phyloP scores from a whole-genome alignment of 2,888 invertebrate genomes.

The Cantharis nigra region DNA sequence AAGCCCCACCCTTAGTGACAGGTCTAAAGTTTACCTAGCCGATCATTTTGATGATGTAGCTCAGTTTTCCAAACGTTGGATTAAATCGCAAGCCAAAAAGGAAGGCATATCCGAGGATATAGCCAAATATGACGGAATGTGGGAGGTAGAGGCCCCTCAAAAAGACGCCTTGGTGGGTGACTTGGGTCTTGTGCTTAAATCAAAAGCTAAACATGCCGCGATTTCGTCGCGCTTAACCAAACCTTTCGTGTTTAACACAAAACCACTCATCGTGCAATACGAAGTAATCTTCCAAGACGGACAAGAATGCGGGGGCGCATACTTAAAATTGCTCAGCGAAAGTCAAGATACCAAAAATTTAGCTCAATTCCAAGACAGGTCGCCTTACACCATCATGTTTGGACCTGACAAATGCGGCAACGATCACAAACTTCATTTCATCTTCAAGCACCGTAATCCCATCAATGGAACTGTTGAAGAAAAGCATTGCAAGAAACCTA shows the following conservation, averaged over 20 bases:
- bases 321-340: conserved; percentile 87
- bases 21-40: conserved; percentile 71
- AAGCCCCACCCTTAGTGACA: conserved; percentile 69
- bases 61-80: conserved; percentile 79
- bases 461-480: conserved; percentile 86
- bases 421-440: conserved; percentile 89
- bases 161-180: conserved; percentile 79
- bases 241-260: conserved; percentile 82
- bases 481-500: conserved; percentile 94
- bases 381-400: conserved; percentile 99
- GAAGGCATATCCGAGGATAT: conserved; percentile 85
- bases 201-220: conserved; percentile 96
- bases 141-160: conserved; percentile 76
- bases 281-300: conserved; percentile 85
- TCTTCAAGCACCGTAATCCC: conserved; percentile 95
- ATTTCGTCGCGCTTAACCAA: conserved; percentile 77
- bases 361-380: conserved; percentile 89
- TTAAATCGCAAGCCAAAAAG: conserved; percentile 89
- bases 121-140: conserved; percentile 91
- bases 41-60: conserved; percentile 85
- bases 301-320: conserved; percentile 98
- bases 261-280: conserved; percentile 89
- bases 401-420: conserved; percentile 99
- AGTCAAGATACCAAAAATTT: conserved; percentile 72
- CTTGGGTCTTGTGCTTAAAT: conserved; percentile 84